Evolutionary conservation across 2,113 vertebrate genomes (phyloP).

Genomic region (Tachysurus vachellii): DNA sequence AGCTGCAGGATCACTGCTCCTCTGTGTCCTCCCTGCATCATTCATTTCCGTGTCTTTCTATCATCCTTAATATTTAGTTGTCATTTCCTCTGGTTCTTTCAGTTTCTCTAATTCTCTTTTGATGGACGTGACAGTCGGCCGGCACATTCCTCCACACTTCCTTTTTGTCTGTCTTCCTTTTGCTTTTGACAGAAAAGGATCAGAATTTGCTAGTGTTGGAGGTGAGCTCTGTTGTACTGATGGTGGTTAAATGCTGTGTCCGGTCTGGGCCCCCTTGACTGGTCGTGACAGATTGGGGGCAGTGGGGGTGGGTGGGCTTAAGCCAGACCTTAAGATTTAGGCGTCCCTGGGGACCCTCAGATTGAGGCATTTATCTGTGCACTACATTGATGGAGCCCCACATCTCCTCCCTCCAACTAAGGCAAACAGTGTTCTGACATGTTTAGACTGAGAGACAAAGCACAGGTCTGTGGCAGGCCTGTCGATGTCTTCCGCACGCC

Average conservation of each 20-base stretch:
- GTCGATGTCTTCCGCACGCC: conserved; percentile 62
- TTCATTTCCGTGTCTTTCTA: conserved; percentile 19
- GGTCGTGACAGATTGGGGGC: conserved; percentile 25
- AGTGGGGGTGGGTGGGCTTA: conserved; percentile 10
- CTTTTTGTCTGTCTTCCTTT: not conserved
- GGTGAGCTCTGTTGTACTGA: conserved; percentile 25
- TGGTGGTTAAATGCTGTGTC: conserved; percentile 29
- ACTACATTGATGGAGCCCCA: conserved; percentile 67
- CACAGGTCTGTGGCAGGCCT: conserved; percentile 70
- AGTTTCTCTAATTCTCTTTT: not conserved
- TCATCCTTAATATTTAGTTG: conserved; percentile 16
- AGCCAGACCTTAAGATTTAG: conserved; percentile 41
- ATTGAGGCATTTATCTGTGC: conserved; percentile 72
- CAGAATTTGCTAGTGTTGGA: not conserved
- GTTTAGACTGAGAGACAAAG: conserved; percentile 76
- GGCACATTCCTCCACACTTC: not conserved
- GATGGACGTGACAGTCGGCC: not conserved
- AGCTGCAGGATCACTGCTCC: conserved; percentile 37
- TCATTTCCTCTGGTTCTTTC: conserved; percentile 9
- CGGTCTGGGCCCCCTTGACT: conserved; percentile 16
- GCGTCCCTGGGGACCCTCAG: conserved; percentile 57
- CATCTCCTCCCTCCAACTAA: conserved; percentile 63
- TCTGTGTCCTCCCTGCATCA: conserved; percentile 23
- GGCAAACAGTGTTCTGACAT: conserved; percentile 72
- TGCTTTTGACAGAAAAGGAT: conserved; percentile 4